phyloP scores from a whole-genome alignment of 2,888 invertebrate genomes.

The Drosophila rubida region DNA sequence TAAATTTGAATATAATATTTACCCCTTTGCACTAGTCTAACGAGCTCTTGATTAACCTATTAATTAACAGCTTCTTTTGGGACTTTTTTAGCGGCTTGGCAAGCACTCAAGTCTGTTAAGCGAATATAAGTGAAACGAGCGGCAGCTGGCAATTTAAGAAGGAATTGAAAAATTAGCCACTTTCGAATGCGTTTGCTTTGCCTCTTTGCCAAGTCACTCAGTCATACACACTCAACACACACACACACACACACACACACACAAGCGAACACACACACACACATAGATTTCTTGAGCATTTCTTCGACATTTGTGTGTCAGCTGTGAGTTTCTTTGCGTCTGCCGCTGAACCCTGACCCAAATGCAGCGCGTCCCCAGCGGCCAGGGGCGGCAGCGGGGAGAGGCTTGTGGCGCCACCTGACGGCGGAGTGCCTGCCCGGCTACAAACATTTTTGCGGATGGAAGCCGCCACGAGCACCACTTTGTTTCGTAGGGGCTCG shows the following conservation, averaged over 20 bases:
- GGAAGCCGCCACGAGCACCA: constrained; percentile 71
- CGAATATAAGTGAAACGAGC: background rate
- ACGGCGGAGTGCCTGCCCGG: constrained; percentile 19
- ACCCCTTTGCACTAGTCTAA: too few species aligned
- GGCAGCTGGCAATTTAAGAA: constrained; percentile 1
- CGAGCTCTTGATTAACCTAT: too few species aligned
- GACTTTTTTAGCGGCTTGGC: background rate
- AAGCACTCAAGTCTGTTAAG: constrained; percentile 1
- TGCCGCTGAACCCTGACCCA: constrained; percentile 71
- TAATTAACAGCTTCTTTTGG: too few species aligned
- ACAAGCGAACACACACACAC: constrained; percentile 8
- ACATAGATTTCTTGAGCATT: constrained; percentile 29
- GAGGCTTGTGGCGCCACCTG: constrained; percentile 46
- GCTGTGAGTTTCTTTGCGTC: constrained; percentile 46
- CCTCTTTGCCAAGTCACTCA: constrained; percentile 13
- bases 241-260: too few species aligned
- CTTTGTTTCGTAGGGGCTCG: constrained; percentile 56
- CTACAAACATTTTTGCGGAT: constrained; percentile 79
- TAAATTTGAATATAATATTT: too few species aligned
- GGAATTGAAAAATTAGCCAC: constrained; percentile 41
- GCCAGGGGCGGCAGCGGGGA: background rate
- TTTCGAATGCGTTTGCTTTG: constrained; percentile 14
- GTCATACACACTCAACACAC: constrained; percentile 5
- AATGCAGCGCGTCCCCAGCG: constrained; percentile 41
- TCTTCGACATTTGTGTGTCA: constrained; percentile 54